These are phyloP conservation scores for Cassiopea xamachana DNA, from an alignment of 30 jellyfish, hydroid and myxozoan genomes.

Conservation along the genomic window DNA sequence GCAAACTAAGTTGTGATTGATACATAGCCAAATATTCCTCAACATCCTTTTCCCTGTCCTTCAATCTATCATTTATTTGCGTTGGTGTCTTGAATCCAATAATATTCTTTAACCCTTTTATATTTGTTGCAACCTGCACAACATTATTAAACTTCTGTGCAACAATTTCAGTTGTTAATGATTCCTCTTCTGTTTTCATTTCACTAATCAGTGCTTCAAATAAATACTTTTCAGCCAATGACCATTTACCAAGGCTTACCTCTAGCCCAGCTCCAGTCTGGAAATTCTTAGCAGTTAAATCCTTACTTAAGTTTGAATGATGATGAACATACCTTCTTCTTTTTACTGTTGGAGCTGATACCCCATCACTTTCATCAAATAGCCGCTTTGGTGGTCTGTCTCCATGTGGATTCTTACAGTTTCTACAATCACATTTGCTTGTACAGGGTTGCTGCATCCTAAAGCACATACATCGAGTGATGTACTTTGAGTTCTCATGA, in stretches of 20 bases:
- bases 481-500: slow-evolving; percentile 82
- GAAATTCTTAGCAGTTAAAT: slow-evolving; percentile 71
- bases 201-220: slow-evolving; percentile 94
- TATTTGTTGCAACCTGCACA: slow-evolving; percentile 74
- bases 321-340: slow-evolving; percentile 88
- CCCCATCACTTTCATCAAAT: slow-evolving; percentile 11
- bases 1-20: slow-evolving; percentile 85
- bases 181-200: slow-evolving; percentile 86
- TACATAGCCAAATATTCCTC: slow-evolving; percentile 78
- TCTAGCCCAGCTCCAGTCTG: slow-evolving; percentile 84
- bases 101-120: slow-evolving; percentile 60
- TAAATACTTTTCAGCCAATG: slow-evolving; percentile 79
- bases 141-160: slow-evolving; percentile 81
- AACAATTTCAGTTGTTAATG: slow-evolving; percentile 87
- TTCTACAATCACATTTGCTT: slow-evolving; percentile 82
- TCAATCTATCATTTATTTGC: slow-evolving; percentile 80
- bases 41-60: slow-evolving; percentile 93
- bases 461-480: slow-evolving; percentile 87
- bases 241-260: slow-evolving; percentile 85
- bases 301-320: slow-evolving; percentile 69
- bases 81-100: slow-evolving; percentile 80
- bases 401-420: slow-evolving; percentile 88
- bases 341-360: slow-evolving; percentile 23
- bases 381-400: slow-evolving; percentile 71
- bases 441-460: slow-evolving; percentile 88